A percentile compares a stretch with the other conserved stretches of the same genome.
These are phyloP conservation scores for Polypterus senegalus DNA, from an alignment of 2,113 vertebrate species.

Conservation along the genomic window DNA sequence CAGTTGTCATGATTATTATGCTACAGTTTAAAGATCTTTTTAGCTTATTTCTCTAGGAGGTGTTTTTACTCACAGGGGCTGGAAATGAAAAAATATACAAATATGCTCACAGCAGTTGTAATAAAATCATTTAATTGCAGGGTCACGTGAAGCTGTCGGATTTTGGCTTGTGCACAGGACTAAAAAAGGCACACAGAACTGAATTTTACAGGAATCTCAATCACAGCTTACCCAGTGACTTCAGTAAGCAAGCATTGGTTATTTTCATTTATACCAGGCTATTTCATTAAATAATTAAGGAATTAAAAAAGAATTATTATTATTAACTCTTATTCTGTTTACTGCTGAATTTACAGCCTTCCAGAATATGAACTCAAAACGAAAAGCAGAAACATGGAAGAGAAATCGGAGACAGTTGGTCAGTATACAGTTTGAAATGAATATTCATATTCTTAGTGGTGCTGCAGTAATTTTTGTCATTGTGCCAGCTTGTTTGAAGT, in stretches of 20 bases:
- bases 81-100: no score
- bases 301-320: no score
- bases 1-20: no score
- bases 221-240: conserved; percentile 89
- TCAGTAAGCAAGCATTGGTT: conserved; percentile 64
- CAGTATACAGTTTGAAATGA: conserved; percentile 25
- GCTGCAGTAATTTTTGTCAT: no score
- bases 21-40: no score
- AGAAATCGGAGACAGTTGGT: conserved; percentile 90
- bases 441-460: background rate
- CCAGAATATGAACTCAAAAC: conserved; percentile 98
- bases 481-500: no score
- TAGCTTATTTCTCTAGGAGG: no score
- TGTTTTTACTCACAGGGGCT: no score
- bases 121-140: conserved; percentile 33
- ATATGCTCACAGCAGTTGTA: background rate
- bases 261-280: no score
- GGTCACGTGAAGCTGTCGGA: conserved; percentile 95
- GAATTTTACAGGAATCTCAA: conserved; percentile 95
- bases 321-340: no score
- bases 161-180: conserved; percentile 89
- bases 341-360: conserved; percentile 56
- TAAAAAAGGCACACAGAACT: conserved; percentile 92
- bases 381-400: conserved; percentile 98
- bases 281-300: no score